A percentile compares a stretch with the other conserved stretches of the same genome.
Conservation (phyloP, 1,140 invertebrate genomes). For the Bombus sibiricus region DNA sequence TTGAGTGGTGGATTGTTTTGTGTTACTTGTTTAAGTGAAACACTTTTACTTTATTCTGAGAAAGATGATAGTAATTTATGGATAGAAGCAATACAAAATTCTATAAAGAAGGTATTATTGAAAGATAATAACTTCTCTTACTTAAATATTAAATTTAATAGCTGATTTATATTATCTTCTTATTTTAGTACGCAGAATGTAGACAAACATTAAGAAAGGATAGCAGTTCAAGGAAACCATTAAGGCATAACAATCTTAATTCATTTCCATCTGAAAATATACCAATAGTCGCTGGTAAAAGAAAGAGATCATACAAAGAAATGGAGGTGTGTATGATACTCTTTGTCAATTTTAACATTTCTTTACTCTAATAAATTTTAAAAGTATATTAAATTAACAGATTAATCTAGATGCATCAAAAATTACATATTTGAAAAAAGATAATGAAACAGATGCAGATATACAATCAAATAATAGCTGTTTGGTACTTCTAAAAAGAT, state of each 20-base stretch:
- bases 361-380: constrained; percentile 63
- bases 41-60: constrained; percentile 84
- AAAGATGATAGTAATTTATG: constrained; percentile 83
- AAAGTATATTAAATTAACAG: constrained; percentile 47
- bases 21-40: constrained; percentile 84
- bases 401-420: constrained; percentile 67
- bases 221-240: constrained; percentile 84
- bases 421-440: constrained; percentile 75
- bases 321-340: constrained; percentile 61
- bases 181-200: constrained; percentile 81
- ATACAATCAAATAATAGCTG: constrained; percentile 49
- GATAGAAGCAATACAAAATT: constrained; percentile 83
- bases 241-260: constrained; percentile 83
- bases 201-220: constrained; percentile 85
- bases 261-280: constrained; percentile 76
- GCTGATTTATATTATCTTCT: constrained; percentile 8
- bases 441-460: constrained; percentile 64
- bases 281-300: constrained; percentile 65
- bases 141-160: neutral
- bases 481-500: constrained; percentile 61
- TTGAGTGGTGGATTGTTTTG: constrained; percentile 84
- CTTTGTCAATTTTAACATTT: constrained; percentile 66
- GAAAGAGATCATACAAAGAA: constrained; percentile 75
- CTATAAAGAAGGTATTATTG: constrained; percentile 82
- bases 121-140: neutral